Conservation (phyloP, 2,888 invertebrate species). For the Argyresthia goedartella region DNA sequence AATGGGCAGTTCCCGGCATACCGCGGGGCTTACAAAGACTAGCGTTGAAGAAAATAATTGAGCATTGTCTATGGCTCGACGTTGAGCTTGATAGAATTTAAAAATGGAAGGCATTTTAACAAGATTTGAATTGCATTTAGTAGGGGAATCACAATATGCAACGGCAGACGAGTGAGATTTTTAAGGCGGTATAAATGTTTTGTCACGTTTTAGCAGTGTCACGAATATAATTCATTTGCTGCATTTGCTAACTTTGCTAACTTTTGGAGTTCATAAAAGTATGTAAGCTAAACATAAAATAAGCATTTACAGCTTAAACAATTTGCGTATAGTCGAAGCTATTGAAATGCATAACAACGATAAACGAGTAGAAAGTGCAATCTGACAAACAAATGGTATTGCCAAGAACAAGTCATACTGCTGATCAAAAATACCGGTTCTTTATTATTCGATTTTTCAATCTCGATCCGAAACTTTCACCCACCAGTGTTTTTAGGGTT, state of each 20-base stretch:
- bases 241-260: too few species aligned
- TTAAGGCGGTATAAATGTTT: too few species aligned
- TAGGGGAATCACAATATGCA: too few species aligned
- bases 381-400: conserved; percentile 1
- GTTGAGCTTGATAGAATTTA: neutral
- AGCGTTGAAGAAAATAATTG: neutral
- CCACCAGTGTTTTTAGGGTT: neutral
- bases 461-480: neutral
- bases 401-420: neutral
- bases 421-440: conserved; percentile 1
- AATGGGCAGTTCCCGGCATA: conserved; percentile 5
- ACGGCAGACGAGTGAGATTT: too few species aligned
- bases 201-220: too few species aligned
- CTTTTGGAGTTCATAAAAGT: too few species aligned
- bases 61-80: neutral
- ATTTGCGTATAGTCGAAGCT: neutral
- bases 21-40: neutral
- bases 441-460: neutral
- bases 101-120: neutral
- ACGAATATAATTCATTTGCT: too few species aligned
- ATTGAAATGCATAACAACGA: neutral
- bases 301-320: neutral
- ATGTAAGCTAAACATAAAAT: neutral
- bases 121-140: neutral
- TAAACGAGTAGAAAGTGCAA: conserved; percentile 3